Evolutionary conservation across 1,140 invertebrate species (phyloP), one percentile per base, ranked within the genome.

Genomic region (Zaprionus capensis): DNA sequence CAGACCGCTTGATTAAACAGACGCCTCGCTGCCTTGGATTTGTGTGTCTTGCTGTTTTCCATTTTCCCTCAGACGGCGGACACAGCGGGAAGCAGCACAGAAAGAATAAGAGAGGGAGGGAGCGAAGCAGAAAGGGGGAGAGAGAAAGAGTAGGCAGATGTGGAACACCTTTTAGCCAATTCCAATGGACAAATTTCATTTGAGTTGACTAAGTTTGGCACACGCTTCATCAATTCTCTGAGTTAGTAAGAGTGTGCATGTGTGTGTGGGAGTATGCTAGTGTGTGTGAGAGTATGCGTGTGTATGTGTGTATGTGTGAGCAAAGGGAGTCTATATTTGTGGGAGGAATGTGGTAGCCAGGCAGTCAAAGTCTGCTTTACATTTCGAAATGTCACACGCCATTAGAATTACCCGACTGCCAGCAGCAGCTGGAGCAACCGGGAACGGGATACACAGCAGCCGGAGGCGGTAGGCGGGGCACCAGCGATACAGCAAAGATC

Each of bases 1-100:
- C 44, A 51, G 9, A 49, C 63, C 63, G 69, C 69, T 67, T 72
- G 69, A 76, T 76, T 76, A 72, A 76, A 62, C 70, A 71, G 34
- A 71, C 34, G 55, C 44, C 61, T 24, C 22, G 24, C 46, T 56
- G 51, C 49, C n/a, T n/a, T 22, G 20, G 38, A 71, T 71, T 71
- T 72, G 70, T 56, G 20, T 73, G 41, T 59, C 28, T 62, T 24
- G 49, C 61, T 65, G 61, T 69, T 69, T 59, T 67, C 56, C 59
- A 67, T 72, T 74, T 74, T 49, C 68, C 34, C 58, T 62, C 46
- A 41, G 53, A 38, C 36, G 36, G 36, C 12, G 2, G 41, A 55
- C 46, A 36, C 49, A 53, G 24, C 20, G 51, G 24, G 20, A 53
- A 4, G 14, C 51, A 26, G 51, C 11, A 15, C 12, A 36, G 17